Evolutionary conservation across 2,888 invertebrate species (phyloP), one percentile per base, ranked within the genome.

Genomic region (Argyra leucocephala): DNA sequence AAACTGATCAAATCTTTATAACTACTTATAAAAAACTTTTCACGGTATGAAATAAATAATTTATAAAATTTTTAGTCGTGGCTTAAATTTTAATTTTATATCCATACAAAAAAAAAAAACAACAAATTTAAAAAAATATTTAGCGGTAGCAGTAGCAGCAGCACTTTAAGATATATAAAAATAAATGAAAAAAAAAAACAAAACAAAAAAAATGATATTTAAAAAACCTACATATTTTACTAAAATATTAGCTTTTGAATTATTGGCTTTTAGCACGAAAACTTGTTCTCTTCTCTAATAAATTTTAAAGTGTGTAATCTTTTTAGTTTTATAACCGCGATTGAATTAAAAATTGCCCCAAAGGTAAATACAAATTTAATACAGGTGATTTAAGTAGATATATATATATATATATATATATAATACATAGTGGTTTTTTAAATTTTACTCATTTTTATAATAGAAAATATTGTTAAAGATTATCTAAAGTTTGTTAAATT

Each of bases 161-260:
- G n/a, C n/a, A n/a, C n/a, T n/a, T n/a, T n/a, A n/a, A n/a, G n/a
- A n/a, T n/a, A n/a, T n/a, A n/a, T n/a, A n/a, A n/a, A n/a, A n/a
- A 26, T 26, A 26, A 26, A 26, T 6, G 7, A 26, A 26, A 26
- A 26, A 26, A 37, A 37, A 37, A 15, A 37, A 12, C 9, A 18
- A 10, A 31, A 31, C 7, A 10, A 31, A 31, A 48, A 48, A 12
- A 48, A 3, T 48, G 18, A 18, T 18, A 48, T 48, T 48, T 48
- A n/a, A 48, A 48, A 48, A 48, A 48, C 48, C 48, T 48, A 48
- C 48, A 48, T 18, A 48, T n/a, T 48, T 48, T 48, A 48, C 48
- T 48, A 48, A 48, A n/a, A 48, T 48, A 31, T 18, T 18, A 48
- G 18, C 48, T 48, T 48, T 48, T 48, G 48, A 48, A 48, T 48